These are phyloP conservation scores for Sepioteuthis lessoniana DNA, from an alignment of 2,888 invertebrate genomes.

Conservation along the genomic window DNA sequence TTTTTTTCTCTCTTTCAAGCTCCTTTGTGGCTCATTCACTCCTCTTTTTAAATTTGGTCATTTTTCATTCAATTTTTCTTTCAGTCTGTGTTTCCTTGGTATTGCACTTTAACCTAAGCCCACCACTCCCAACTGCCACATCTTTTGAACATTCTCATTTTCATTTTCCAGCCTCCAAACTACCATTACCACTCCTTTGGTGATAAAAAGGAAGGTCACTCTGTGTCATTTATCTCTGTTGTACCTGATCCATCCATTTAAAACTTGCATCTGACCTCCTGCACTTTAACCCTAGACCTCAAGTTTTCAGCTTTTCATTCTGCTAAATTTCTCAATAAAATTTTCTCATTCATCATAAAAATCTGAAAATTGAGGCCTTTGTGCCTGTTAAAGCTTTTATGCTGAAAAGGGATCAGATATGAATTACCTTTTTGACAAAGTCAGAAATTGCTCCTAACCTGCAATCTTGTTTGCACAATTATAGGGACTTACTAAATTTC, in stretches of 20 bases:
- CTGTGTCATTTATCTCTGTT: neutral
- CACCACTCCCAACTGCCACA: neutral
- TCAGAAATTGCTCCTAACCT: neutral
- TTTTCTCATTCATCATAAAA: conserved; percentile 4
- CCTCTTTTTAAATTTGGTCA: neutral
- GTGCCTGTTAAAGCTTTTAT: neutral
- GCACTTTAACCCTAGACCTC: neutral
- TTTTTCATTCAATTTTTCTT: conserved; percentile 33
- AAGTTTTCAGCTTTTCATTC: neutral
- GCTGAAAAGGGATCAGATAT: neutral
- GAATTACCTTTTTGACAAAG: neutral
- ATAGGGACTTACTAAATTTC: too few relatives aligned
- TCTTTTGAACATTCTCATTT: too few relatives aligned
- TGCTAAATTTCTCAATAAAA: conserved; percentile 23
- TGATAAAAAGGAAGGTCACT: neutral
- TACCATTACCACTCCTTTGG: too few relatives aligned
- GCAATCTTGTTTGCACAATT: neutral
- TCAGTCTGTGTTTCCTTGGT: neutral
- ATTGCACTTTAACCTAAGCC: neutral
- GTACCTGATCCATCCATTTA: neutral
- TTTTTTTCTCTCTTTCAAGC: neutral
- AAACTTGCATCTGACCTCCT: neutral
- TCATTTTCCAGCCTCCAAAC: neutral
- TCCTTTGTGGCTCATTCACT: neutral
- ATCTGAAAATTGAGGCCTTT: neutral